Base-by-base conservation (phyloP, 2,797 vertebrate genomes). In the Tragelaphus eurycerus region DNA sequence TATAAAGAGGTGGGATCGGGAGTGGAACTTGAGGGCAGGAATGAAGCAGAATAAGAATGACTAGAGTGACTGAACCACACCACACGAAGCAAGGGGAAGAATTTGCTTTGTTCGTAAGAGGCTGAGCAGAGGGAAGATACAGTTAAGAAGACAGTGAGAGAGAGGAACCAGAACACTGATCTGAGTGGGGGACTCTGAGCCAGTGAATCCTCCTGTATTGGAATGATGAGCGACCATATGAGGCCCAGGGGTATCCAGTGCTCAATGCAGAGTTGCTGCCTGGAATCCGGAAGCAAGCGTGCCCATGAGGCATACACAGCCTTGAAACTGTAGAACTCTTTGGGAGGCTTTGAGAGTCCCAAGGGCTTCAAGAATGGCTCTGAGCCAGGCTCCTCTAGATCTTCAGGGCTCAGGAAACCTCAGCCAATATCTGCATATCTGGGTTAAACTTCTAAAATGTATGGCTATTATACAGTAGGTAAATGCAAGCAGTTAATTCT, bases 271-370 rank as follows among this genome's bases (percentile, higher is more conserved):
- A 21, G 64, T 1, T 88, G 7, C 54, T 43, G 27, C 38, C 31
- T 43, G 60, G 48, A 85, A 52, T 27, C 59, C 64, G 25, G 48
- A 85, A 90, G 48, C 27, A 64, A 57, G 55, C 1, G 0, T 76
- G 55, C 13, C 76, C 71, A 1, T 17, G 38, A 74, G 31, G 78
- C 52, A 15, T 23, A 81, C 74, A 31, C 0, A 17, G 46, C 62
- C 60, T 29, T 46, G 81, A 94, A 71, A 81, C 4, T 83, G 60
- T n/a, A 71, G 46, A 83, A 89, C 50, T 89, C 60, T 86, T 57
- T 50, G 38, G 52, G n/a, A 93, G 11, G 31, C 15, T 12, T 90
- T 50, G 15, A 19, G 60, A 34, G 74, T 55, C 74, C 87, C 67
- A 31, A 17, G 48, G 25, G 13, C 21, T 0, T 55, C 78, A 78